Percentiles rank a stretch among this genome's conserved stretches.
Conservation (phyloP, 1,140 invertebrate species). For the Stenopsyche tienmushanensis region DNA sequence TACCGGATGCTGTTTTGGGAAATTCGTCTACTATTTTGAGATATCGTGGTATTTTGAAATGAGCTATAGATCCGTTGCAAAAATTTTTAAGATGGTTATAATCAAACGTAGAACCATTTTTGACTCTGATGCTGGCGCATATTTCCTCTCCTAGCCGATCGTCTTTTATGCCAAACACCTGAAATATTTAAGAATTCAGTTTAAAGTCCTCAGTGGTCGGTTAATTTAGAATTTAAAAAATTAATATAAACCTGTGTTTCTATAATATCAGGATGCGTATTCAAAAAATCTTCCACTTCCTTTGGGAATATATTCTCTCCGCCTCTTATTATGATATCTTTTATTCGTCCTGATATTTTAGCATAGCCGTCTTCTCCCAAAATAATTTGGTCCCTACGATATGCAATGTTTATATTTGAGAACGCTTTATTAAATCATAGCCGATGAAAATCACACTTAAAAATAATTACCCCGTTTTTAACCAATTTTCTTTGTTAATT, state of each 20-base stretch:
- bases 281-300: constrained; percentile 80
- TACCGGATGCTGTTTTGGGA: constrained; percentile 83
- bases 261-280: constrained; percentile 69
- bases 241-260: constrained; percentile 63
- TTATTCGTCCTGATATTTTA: constrained; percentile 73
- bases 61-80: constrained; percentile 75
- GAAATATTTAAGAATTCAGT: constrained; percentile 6
- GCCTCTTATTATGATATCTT: constrained; percentile 85
- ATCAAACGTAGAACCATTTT: constrained; percentile 51
- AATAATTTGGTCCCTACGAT: constrained; percentile 68
- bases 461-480: constrained; percentile 80
- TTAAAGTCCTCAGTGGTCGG: too few relatives aligned
- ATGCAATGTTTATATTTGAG: constrained; percentile 1
- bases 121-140: constrained; percentile 68
- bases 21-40: constrained; percentile 71
- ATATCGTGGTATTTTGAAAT: constrained; percentile 83
- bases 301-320: constrained; percentile 87
- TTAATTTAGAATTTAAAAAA: constrained; percentile 2
- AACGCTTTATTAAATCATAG: not conserved
- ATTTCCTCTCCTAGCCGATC: constrained; percentile 83
- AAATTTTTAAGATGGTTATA: constrained; percentile 66
- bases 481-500: constrained; percentile 75
- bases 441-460: not conserved
- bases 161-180: constrained; percentile 75
- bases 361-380: constrained; percentile 74